These are phyloP conservation scores for Cantharis lateralis DNA, from an alignment of 2,888 invertebrate genomes.

Conservation along the genomic window DNA sequence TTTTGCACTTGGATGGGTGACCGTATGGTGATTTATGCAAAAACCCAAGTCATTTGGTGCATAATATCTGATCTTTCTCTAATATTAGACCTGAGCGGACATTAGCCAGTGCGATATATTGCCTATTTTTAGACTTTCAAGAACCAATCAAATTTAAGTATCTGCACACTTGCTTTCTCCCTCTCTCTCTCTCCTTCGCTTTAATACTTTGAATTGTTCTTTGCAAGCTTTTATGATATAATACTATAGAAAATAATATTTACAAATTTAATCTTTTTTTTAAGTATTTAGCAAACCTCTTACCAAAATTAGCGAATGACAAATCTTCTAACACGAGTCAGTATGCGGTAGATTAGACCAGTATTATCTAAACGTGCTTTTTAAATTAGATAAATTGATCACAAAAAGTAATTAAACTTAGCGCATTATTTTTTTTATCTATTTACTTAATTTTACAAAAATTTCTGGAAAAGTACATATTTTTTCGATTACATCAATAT, in stretches of 20 bases:
- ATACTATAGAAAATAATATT: not conserved
- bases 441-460: not conserved
- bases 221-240: not conserved
- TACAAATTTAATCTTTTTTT: not conserved
- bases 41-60: no score
- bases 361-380: not conserved
- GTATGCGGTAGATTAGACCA: not conserved
- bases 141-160: no score
- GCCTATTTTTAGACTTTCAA: no score
- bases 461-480: not conserved
- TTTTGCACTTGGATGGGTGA: no score
- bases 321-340: not conserved
- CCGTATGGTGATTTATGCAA: no score
- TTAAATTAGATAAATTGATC: not conserved
- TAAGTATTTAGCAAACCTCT: not conserved
- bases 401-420: not conserved
- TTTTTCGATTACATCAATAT: not conserved
- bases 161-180: no score
- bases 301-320: not conserved
- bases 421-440: not conserved
- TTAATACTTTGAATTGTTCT: no score
- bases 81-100: no score
- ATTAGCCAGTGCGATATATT: no score
- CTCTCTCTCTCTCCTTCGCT: no score
- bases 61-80: no score